These are phyloP conservation scores for Danio choprae DNA, from an alignment of 2,797 vertebrate species.

Conservation along the genomic window DNA sequence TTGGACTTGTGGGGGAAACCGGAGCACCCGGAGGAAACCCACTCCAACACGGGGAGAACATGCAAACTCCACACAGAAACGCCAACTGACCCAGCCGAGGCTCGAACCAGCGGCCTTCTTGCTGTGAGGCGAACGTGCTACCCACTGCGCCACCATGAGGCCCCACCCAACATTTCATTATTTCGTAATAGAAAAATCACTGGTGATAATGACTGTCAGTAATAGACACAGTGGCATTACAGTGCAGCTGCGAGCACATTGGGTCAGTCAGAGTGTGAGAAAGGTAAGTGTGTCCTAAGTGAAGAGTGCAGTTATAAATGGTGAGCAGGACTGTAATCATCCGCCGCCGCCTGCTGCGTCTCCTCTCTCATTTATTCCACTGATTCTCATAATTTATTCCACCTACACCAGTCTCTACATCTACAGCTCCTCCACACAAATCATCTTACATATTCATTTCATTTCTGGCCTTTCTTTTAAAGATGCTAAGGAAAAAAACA, in stretches of 20 bases:
- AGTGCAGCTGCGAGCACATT: not conserved
- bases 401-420: slow-evolving; percentile 52
- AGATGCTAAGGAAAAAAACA: not conserved
- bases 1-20: too few relatives aligned
- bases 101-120: too few relatives aligned
- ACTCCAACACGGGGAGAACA: too few relatives aligned
- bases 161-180: not conserved
- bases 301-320: slow-evolving; percentile 21
- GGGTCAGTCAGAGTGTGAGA: slow-evolving; percentile 21
- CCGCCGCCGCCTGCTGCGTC: slow-evolving; percentile 51
- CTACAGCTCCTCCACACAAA: slow-evolving; percentile 43
- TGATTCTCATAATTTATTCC: slow-evolving; percentile 58
- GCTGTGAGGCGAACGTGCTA: too few relatives aligned
- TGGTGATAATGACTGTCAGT: not conserved
- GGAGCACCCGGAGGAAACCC: too few relatives aligned
- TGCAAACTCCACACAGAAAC: too few relatives aligned
- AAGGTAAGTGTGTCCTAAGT: slow-evolving; percentile 37
- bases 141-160: too few relatives aligned
- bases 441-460: not conserved
- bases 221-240: not conserved
- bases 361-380: slow-evolving; percentile 50
- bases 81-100: too few relatives aligned
- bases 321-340: slow-evolving; percentile 55
- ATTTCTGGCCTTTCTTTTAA: not conserved
- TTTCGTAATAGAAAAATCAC: not conserved